A percentile compares a stretch with the other conserved stretches of the same genome.
Evolutionary conservation across 2,888 invertebrate genomes (phyloP).

Genomic region (Polyommatus icarus): DNA sequence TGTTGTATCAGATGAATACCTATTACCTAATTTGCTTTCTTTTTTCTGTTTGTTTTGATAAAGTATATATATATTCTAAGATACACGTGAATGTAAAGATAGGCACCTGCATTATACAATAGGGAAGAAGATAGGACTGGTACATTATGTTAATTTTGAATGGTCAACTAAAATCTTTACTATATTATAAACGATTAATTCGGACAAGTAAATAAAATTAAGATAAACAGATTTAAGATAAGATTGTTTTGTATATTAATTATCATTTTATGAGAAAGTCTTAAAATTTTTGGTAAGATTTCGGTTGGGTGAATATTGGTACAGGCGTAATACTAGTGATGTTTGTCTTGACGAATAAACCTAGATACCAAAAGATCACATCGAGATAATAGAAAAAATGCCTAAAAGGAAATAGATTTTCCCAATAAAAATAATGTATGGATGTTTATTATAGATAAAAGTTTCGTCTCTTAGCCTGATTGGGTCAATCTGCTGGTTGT

Average conservation of each 20-base stretch:
- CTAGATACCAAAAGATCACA: neutral
- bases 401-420: constrained; percentile 14
- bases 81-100: neutral
- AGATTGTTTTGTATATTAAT: neutral
- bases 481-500: neutral
- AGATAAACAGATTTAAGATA: neutral
- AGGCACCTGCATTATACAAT: neutral
- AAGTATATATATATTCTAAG: neutral
- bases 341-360: neutral
- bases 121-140: neutral
- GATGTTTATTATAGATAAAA: constrained; percentile 23
- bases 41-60: constrained; percentile 23
- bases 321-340: neutral
- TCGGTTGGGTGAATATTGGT: neutral
- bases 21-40: constrained; percentile 28
- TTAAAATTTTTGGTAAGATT: neutral
- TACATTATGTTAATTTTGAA: neutral
- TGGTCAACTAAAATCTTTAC: neutral
- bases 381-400: constrained; percentile 7
- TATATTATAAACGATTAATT: neutral
- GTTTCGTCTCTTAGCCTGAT: constrained; percentile 22
- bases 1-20: constrained; percentile 26
- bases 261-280: neutral
- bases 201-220: neutral
- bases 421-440: constrained; percentile 18